Evolutionary conservation across 1,140 invertebrate species (phyloP).

Genomic region (Drosophila prosaltans): DNA sequence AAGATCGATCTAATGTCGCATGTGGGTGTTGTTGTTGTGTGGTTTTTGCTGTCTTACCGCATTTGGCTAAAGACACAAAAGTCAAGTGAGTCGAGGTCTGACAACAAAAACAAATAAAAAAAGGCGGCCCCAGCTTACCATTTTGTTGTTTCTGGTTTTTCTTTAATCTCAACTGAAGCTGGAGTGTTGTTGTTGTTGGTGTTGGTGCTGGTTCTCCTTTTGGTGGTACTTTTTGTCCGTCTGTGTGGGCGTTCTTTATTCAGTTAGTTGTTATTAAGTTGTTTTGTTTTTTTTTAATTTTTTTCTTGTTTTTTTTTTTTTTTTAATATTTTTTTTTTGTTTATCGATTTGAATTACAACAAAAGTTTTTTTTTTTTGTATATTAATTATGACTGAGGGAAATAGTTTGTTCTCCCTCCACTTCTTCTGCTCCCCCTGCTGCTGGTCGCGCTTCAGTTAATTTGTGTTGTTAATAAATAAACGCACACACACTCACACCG

Average conservation of each 20-base stretch:
- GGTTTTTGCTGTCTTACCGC: neutral
- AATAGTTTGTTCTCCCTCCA: constrained; percentile 11
- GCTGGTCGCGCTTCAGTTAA: constrained; percentile 58
- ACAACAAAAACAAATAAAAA: neutral
- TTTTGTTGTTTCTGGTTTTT: constrained; percentile 7
- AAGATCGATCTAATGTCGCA: neutral
- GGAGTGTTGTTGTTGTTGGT: neutral
- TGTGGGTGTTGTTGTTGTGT: constrained; percentile 13
- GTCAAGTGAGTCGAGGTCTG: neutral
- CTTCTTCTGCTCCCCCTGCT: constrained; percentile 29
- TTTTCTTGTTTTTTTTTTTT: constrained; percentile 16
- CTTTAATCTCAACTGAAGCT: constrained; percentile 6
- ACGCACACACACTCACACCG: constrained; percentile 26
- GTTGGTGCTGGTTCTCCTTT: constrained; percentile 3
- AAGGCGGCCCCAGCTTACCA: constrained; percentile 8
- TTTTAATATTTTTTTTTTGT: constrained; percentile 6
- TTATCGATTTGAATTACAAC: constrained; percentile 37
- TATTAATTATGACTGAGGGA: constrained; percentile 50
- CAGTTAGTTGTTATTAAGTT: constrained; percentile 2
- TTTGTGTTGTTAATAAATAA: constrained; percentile 41
- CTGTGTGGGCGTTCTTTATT: constrained; percentile 12
- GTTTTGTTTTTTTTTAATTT: constrained; percentile 29
- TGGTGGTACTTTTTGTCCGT: neutral
- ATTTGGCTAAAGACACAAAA: constrained; percentile 4
- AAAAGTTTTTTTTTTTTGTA: constrained; percentile 38